Evolutionary conservation across 2,113 vertebrate genomes (phyloP).

Genomic region (Desmodus rotundus): DNA sequence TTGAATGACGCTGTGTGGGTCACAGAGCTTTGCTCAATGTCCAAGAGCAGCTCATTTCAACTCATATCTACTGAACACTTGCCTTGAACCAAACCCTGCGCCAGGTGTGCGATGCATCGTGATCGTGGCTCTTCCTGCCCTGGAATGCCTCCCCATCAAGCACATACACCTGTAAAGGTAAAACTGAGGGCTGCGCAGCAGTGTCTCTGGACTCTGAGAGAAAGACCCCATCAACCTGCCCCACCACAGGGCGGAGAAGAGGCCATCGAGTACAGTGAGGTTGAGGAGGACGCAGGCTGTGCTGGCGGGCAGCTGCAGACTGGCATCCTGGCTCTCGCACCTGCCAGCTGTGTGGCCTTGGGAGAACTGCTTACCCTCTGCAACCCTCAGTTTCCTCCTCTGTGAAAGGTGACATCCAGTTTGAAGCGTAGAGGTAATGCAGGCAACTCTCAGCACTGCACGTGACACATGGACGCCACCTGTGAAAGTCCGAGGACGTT

Average conservation of each 20-base stretch:
- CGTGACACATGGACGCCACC: background rate
- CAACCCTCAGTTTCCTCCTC: background rate
- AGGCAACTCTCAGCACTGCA: background rate
- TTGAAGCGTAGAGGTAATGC: background rate
- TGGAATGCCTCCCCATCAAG: background rate
- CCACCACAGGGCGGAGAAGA: background rate
- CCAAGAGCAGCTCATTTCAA: background rate
- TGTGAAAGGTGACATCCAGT: background rate
- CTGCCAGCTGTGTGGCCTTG: background rate
- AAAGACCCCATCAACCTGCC: fast-evolving
- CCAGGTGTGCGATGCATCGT: fast-evolving
- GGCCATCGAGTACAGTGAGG: fast-evolving
- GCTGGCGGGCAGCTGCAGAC: background rate
- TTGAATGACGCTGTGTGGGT: fast-evolving
- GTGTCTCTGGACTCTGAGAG: background rate
- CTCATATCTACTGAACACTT: too few species aligned
- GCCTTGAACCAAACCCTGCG: background rate
- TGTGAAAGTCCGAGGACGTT: background rate
- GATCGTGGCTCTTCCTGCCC: background rate
- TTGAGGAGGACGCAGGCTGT: too few species aligned
- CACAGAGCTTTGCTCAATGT: background rate
- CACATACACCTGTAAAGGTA: background rate
- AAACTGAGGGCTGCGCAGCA: fast-evolving
- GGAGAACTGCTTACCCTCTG: background rate
- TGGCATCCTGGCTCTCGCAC: fast-evolving